Conservation (phyloP, 35 echinoderm and acorn worm species). For the Hemicentrotus pulcherrimus region DNA sequence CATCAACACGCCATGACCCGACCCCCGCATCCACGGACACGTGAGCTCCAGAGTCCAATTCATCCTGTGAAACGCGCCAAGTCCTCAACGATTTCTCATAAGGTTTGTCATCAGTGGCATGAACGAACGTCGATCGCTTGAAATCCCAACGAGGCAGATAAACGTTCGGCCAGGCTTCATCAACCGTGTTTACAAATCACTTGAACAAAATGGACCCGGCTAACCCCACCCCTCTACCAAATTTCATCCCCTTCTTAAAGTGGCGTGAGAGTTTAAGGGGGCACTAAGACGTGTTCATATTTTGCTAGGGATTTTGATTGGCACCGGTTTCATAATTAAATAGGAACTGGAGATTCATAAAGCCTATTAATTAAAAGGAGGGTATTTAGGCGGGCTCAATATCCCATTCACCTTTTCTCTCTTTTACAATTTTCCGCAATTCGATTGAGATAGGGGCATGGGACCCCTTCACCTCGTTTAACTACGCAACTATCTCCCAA, state of each 20-base stretch:
- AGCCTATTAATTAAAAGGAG: no score
- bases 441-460: no score
- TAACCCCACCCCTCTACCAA: neutral
- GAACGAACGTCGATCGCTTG: neutral
- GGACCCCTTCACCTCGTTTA: no score
- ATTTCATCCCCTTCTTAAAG: neutral
- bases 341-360: no score
- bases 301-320: no score
- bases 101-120: neutral
- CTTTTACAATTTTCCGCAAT: no score
- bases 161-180: neutral
- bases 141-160: neutral
- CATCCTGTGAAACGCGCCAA: neutral
- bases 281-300: no score
- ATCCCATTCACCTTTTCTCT: no score
- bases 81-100: neutral
- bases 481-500: neutral
- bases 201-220: neutral
- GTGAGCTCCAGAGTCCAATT: neutral
- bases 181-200: slow-evolving; percentile 15
- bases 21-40: neutral
- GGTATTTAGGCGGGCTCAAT: no score
- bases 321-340: no score
- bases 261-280: no score
- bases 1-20: neutral